These are phyloP conservation scores for Shinisaurus crocodilurus DNA, from an alignment of 2,113 vertebrate genomes.

Conservation along the genomic window DNA sequence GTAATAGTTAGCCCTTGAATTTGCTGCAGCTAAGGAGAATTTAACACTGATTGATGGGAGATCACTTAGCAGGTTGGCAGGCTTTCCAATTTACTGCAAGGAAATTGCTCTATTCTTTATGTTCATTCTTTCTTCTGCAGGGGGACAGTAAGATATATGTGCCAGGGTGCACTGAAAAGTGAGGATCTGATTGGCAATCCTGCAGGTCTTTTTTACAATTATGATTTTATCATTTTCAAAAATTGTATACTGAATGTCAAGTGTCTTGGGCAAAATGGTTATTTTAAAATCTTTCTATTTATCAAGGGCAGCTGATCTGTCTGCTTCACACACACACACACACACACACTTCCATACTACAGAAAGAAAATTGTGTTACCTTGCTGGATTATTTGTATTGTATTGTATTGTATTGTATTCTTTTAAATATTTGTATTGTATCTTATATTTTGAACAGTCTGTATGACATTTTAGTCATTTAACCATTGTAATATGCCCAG, in stretches of 20 bases:
- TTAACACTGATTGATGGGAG: conserved; percentile 92
- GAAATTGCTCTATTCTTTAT: conserved; percentile 92
- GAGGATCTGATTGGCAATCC: conserved; percentile 72
- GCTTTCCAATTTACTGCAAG: conserved; percentile 90
- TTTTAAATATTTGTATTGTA: not conserved
- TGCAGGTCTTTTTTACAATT: conserved; percentile 76
- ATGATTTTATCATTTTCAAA: conserved; percentile 79
- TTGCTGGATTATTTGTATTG: conserved; percentile 55
- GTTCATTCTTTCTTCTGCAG: conserved; percentile 82
- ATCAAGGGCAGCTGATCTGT: conserved; percentile 66
- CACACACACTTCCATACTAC: conserved; percentile 20
- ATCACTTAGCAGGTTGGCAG: conserved; percentile 93
- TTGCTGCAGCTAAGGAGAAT: conserved; percentile 87
- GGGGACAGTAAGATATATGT: conserved; percentile 78
- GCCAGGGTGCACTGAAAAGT: conserved; percentile 64
- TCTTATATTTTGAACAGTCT: no score
- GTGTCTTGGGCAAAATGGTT: conserved; percentile 62
- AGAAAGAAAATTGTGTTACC: conserved; percentile 49
- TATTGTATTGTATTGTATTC: conserved; percentile 6
- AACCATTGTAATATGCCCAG: no score
- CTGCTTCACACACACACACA: not conserved
- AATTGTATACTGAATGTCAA: conserved; percentile 75
- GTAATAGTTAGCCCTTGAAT: conserved; percentile 88
- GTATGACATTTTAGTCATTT: not conserved
- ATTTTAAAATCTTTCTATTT: conserved; percentile 63